Evolutionary conservation across 1,140 invertebrate genomes (phyloP).

Genomic region (Acromyrmex heyeri): DNA sequence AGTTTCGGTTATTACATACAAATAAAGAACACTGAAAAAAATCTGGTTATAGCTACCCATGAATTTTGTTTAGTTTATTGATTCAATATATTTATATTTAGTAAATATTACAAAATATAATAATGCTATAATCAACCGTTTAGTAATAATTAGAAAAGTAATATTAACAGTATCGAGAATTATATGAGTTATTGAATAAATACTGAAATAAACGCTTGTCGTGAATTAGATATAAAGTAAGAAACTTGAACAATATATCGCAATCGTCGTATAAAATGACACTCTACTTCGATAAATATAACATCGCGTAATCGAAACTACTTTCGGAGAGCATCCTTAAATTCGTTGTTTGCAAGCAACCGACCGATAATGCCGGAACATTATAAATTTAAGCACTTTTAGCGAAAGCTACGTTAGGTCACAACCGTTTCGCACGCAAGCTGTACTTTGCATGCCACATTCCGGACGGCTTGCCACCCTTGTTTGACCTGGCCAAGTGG

Average conservation of each 20-base stretch:
- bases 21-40: too few species aligned
- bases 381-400: conserved; percentile 79
- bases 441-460: conserved; percentile 77
- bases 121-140: too few species aligned
- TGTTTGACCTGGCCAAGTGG: conserved; percentile 71
- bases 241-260: neutral
- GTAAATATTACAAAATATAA: too few species aligned
- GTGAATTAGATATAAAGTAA: neutral
- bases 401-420: conserved; percentile 75
- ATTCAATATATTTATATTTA: too few species aligned
- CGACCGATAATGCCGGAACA: conserved; percentile 64
- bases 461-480: conserved; percentile 74
- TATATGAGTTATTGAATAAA: neutral
- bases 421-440: conserved; percentile 72
- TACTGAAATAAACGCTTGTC: neutral
- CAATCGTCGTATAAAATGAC: neutral
- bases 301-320: neutral
- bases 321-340: conserved; percentile 25
- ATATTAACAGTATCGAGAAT: too few species aligned
- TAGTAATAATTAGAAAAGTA: too few species aligned
- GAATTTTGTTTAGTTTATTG: too few species aligned
- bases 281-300: neutral
- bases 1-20: too few species aligned
- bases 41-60: too few species aligned
- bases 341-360: conserved; percentile 56